phyloP scores from a whole-genome alignment of 2,113 vertebrate species.

The Phylloscopus trochilus region DNA sequence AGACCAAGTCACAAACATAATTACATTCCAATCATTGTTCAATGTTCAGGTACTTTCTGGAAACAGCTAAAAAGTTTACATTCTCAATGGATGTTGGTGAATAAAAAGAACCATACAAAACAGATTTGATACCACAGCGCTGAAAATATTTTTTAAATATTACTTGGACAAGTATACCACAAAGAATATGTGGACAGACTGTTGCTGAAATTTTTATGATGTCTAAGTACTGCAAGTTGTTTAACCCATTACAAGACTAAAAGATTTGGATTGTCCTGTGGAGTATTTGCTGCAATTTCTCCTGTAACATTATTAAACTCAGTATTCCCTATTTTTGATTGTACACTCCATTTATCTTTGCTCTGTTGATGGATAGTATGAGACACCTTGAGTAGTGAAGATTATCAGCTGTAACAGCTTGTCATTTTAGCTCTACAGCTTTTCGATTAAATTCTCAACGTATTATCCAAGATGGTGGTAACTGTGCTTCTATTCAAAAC shows the following conservation, averaged over 20 bases:
- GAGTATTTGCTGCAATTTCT: background rate
- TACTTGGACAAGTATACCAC: background rate
- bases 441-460: background rate
- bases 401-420: background rate
- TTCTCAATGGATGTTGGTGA: background rate
- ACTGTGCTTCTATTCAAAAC: background rate
- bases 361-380: background rate
- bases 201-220: background rate
- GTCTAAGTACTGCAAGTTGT: background rate
- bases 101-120: background rate
- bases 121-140: background rate
- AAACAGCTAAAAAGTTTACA: background rate
- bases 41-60: background rate
- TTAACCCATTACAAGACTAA: background rate
- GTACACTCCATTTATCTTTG: background rate
- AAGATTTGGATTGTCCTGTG: background rate
- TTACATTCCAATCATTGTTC: background rate
- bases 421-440: background rate
- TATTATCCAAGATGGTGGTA: background rate
- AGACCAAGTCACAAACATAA: background rate
- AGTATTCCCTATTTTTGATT: background rate
- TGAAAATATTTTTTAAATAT: background rate
- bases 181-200: background rate
- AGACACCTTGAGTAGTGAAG: background rate
- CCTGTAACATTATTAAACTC: background rate